Conservation (phyloP, 1,140 invertebrate genomes). For the Laodelphax striatellus region DNA sequence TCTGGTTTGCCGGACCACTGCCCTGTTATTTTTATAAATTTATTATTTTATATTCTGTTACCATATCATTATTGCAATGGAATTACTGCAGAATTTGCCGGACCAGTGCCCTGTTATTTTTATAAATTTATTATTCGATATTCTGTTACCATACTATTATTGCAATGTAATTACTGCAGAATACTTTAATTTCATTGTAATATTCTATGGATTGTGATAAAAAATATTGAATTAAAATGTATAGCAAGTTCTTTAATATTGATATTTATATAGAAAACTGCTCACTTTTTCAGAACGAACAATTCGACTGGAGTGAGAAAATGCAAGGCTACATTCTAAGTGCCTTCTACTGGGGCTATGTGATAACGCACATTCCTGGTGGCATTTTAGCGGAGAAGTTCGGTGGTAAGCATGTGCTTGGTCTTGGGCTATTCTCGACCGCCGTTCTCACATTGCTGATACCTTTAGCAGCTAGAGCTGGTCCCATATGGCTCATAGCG, state of each 20-base stretch:
- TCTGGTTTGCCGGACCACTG: too few relatives aligned
- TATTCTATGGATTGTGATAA: too few relatives aligned
- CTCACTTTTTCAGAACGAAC: slow-evolving; percentile 20
- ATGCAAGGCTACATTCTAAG: slow-evolving; percentile 45
- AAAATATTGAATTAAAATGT: too few relatives aligned
- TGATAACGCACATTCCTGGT: slow-evolving; percentile 47
- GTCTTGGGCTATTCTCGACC: slow-evolving; percentile 36
- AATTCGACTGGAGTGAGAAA: slow-evolving; percentile 49
- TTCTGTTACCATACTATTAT: too few relatives aligned
- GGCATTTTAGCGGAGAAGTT: slow-evolving; percentile 43
- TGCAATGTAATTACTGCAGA: too few relatives aligned
- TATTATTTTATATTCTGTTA: too few relatives aligned
- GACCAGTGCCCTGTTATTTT: too few relatives aligned
- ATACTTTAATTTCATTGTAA: too few relatives aligned
- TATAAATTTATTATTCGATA: too few relatives aligned
- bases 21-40: too few relatives aligned
- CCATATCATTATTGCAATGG: too few relatives aligned
- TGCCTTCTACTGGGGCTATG: slow-evolving; percentile 49
- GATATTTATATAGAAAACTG: background rate
- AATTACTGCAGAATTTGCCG: too few relatives aligned
- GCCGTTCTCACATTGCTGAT: slow-evolving; percentile 35
- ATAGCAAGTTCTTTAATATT: background rate
- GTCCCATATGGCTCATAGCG: slow-evolving; percentile 32
- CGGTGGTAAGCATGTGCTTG: slow-evolving; percentile 40
- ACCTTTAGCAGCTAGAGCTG: slow-evolving; percentile 27